Evolutionary conservation across 1,140 invertebrate species (phyloP).

Genomic region (Dendrolimus punctatus): DNA sequence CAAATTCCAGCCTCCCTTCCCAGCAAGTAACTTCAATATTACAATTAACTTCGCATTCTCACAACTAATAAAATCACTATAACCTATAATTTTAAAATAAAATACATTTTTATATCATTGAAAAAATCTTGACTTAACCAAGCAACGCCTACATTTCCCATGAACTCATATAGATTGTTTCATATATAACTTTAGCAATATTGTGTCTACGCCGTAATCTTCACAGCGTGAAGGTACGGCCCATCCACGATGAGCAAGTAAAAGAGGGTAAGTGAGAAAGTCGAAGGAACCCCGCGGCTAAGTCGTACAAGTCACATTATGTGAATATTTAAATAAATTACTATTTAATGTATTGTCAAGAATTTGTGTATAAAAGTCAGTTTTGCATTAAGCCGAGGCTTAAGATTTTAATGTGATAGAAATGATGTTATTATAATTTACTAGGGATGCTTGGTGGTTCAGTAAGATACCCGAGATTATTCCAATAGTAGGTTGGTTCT

Average conservation of each 20-base stretch:
- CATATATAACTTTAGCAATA: too few species aligned
- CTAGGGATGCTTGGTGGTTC: too few species aligned
- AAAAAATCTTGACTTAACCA: not conserved
- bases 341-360: constrained; percentile 41
- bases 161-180: constrained; percentile 16
- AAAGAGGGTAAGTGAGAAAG: constrained; percentile 5
- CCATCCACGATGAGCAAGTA: constrained; percentile 5
- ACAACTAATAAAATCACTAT: too few species aligned
- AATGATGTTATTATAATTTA: not conserved
- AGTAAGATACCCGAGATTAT: too few species aligned
- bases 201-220: constrained; percentile 12
- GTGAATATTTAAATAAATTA: constrained; percentile 27
- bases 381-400: not conserved
- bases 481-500: too few species aligned
- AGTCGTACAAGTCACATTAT: constrained; percentile 27
- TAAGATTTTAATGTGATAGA: not conserved
- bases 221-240: constrained; percentile 28
- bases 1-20: too few species aligned
- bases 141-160: constrained; percentile 39
- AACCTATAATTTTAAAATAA: constrained; percentile 4
- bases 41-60: too few species aligned
- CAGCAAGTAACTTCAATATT: too few species aligned
- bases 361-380: constrained; percentile 20
- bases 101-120: constrained; percentile 7
- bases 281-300: constrained; percentile 17